These are phyloP conservation scores for Palloptera scutellata DNA, from an alignment of 2,888 invertebrate species.

Conservation along the genomic window DNA sequence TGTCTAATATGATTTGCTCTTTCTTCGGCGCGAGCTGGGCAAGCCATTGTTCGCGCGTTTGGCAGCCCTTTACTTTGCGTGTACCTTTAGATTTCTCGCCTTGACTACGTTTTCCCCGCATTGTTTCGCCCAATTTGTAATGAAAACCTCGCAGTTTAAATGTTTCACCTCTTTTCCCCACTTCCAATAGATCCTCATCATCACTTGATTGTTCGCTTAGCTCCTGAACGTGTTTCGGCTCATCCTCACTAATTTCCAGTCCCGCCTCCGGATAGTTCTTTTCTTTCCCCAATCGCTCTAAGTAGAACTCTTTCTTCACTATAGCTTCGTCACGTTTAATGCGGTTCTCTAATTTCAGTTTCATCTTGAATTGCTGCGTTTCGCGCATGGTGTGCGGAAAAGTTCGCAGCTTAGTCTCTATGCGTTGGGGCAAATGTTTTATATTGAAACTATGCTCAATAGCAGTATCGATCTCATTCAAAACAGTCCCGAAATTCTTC, in stretches of 20 bases:
- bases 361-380: conserved; percentile 47
- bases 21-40: conserved; percentile 52
- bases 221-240: conserved; percentile 40
- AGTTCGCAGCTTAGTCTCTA: conserved; percentile 42
- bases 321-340: conserved; percentile 50
- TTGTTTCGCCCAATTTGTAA: conserved; percentile 53
- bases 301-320: conserved; percentile 49
- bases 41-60: conserved; percentile 60
- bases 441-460: conserved; percentile 49
- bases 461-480: conserved; percentile 48
- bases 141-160: conserved; percentile 60
- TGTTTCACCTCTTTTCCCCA: conserved; percentile 52
- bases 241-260: conserved; percentile 49
- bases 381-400: conserved; percentile 58
- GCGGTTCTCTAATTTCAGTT: conserved; percentile 51
- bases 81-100: conserved; percentile 46
- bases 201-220: conserved; percentile 56
- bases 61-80: conserved; percentile 52
- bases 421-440: conserved; percentile 41
- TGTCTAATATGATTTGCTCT: conserved; percentile 49
- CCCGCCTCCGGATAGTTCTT: conserved; percentile 49
- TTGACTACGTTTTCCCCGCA: conserved; percentile 55
- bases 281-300: conserved; percentile 44
- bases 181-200: conserved; percentile 57
- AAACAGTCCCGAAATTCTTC: conserved; percentile 41